Conservation (phyloP, 2,797 vertebrate species). For the Pseudocheirus occidentalis region DNA sequence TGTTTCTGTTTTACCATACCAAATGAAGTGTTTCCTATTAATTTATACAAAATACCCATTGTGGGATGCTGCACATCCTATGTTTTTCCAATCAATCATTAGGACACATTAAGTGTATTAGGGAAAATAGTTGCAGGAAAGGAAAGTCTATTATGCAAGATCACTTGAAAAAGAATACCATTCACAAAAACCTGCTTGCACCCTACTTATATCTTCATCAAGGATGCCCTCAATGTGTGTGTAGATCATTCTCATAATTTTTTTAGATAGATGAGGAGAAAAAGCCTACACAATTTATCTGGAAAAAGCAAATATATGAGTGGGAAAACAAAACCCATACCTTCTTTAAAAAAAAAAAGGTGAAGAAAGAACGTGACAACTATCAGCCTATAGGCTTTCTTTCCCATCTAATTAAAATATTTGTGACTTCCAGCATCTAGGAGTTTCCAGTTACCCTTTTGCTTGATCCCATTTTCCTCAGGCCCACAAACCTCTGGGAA, state of each 20-base stretch:
- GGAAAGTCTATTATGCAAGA: background rate
- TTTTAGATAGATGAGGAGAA: background rate
- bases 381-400: background rate
- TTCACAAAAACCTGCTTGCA: background rate
- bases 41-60: background rate
- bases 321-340: background rate
- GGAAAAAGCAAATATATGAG: background rate
- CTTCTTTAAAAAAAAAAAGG: background rate
- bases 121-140: background rate
- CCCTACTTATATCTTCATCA: background rate
- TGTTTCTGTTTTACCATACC: background rate
- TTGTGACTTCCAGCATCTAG: background rate
- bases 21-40: background rate
- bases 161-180: background rate
- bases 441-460: background rate
- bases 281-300: background rate
- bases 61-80: background rate
- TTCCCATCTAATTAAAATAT: background rate
- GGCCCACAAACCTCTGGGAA: background rate
- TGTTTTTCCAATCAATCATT: background rate
- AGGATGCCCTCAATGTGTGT: background rate
- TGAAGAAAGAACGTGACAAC: background rate
- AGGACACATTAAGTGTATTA: background rate
- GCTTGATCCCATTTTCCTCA: background rate
- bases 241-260: background rate